phyloP scores from a whole-genome alignment of 1,140 invertebrate genomes.

The Zaprionus kolodkinae region DNA sequence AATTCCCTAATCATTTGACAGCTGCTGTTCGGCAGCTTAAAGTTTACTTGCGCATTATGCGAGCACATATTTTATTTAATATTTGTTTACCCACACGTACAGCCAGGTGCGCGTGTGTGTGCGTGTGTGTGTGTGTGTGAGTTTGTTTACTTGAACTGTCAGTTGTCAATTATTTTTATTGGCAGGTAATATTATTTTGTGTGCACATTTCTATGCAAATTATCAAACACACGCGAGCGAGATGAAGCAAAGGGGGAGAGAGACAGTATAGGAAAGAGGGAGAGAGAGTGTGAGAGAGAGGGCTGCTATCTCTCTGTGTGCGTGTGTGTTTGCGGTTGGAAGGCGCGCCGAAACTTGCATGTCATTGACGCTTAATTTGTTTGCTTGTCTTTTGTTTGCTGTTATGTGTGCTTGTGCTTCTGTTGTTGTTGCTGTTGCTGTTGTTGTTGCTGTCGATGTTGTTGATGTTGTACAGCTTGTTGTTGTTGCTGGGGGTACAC shows the following conservation, averaged over 20 bases:
- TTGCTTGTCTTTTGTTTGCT: conserved; percentile 72
- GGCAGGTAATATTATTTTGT: conserved; percentile 79
- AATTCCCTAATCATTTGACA: conserved; percentile 72
- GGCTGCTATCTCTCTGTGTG: conserved; percentile 17
- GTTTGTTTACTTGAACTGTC: conserved; percentile 75
- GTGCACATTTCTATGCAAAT: conserved; percentile 77
- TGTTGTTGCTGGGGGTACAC: conserved; percentile 37
- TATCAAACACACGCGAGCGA: conserved; percentile 62
- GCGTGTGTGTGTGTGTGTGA: conserved; percentile 30
- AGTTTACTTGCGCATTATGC: conserved; percentile 53
- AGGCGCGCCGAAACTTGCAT: conserved; percentile 71
- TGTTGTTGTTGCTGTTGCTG: conserved; percentile 15
- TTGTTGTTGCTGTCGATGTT: conserved; percentile 16
- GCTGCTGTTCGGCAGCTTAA: conserved; percentile 63
- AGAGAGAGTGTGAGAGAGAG: neutral
- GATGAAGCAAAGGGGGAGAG: neutral
- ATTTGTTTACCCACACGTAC: conserved; percentile 53
- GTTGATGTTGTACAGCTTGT: conserved; percentile 14
- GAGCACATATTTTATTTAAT: conserved; percentile 68
- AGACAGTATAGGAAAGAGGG: conserved; percentile 12
- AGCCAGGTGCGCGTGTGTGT: conserved; percentile 10
- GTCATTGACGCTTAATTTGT: conserved; percentile 79
- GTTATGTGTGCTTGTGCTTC: conserved; percentile 29
- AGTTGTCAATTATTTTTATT: conserved; percentile 82
- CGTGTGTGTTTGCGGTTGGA: conserved; percentile 31